Base-by-base conservation (phyloP, 1,140 invertebrate species). In the Drosophila pectinifera region DNA sequence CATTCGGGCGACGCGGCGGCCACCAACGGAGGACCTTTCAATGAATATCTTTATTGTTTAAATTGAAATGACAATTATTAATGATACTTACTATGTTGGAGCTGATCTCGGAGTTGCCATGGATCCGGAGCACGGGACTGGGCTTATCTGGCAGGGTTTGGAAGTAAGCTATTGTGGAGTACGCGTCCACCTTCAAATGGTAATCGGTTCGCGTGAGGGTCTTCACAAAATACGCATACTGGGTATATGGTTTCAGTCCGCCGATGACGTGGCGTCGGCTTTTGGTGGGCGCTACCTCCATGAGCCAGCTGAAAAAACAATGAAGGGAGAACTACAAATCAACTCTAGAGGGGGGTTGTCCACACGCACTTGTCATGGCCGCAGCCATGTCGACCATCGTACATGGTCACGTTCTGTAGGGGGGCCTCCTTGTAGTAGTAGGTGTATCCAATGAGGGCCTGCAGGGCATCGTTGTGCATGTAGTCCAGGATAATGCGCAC, bases 201-300 rank as follows among this genome's bases (percentile, higher is more conserved):
- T 91, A 91, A 38, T 91, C 88, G 4, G 95, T 94, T 51, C 98
- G 95, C 0, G 96, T 98, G 49, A 94, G 96, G 0, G 97, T 98
- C 92, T 97, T 97, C 0, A 98, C 95, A 92, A 98, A 98, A 63
- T 96, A 95, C 0, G 97, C 98, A 92, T 99, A 99, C 73, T 96
- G 95, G 0, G 97, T 98, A 92, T 94, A 97, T 0, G 97, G 96
- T 82, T 96, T 95, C 1, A 98, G 93, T 28, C 94, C 93, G 1
- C 94, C 93, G 14, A 98, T 90, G 16, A 95, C 92, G 42, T 92
- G 78, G 72, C 93, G 92, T n/a, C 89, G 58, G 53, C 84, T 65
- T 54, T 68, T n/a, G 57, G 39, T 49, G n/a, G 59, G 18, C 43
- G 78, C 24, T 16, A 91, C 18, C 43, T 92, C 76, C 38, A 95